A percentile compares a stretch with the other conserved stretches of the same genome.
These are phyloP conservation scores for Chitala chitala DNA, from an alignment of 2,113 vertebrate genomes.

Conservation along the genomic window DNA sequence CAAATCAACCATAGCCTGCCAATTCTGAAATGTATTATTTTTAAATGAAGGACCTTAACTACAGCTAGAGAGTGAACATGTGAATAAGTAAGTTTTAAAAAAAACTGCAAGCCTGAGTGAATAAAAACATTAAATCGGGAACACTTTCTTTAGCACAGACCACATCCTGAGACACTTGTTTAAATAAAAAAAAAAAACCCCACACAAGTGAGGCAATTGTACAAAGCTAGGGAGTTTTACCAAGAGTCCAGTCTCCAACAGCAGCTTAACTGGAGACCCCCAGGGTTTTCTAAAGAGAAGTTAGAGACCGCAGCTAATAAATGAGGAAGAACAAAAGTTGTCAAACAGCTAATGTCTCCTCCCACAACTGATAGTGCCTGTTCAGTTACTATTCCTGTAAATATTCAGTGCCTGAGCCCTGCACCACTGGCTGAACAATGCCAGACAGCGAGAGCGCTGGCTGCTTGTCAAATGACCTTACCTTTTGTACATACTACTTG, in stretches of 20 bases:
- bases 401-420: too few species aligned
- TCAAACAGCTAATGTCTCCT: neutral
- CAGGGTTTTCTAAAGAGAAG: slow-evolving; percentile 28
- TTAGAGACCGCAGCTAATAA: neutral
- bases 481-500: too few species aligned
- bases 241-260: slow-evolving; percentile 23
- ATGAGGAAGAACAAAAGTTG: neutral
- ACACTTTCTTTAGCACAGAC: neutral
- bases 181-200: too few species aligned
- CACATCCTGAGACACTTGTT: slow-evolving; percentile 23
- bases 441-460: too few species aligned
- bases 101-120: too few species aligned
- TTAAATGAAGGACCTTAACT: neutral
- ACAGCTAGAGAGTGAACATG: neutral
- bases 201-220: slow-evolving; percentile 40
- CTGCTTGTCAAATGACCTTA: neutral
- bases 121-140: too few species aligned
- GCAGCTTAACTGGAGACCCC: slow-evolving; percentile 27
- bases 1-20: too few species aligned
- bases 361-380: too few species aligned
- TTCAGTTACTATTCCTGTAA: too few species aligned
- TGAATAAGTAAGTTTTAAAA: neutral
- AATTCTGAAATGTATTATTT: too few species aligned
- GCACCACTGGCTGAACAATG: too few species aligned
- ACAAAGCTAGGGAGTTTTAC: slow-evolving; percentile 28